A percentile compares a stretch with the other conserved stretches of the same genome.
These are phyloP conservation scores for Stichodactyla helianthus DNA, from an alignment of 64 coral and sea anemone species.

Conservation along the genomic window DNA sequence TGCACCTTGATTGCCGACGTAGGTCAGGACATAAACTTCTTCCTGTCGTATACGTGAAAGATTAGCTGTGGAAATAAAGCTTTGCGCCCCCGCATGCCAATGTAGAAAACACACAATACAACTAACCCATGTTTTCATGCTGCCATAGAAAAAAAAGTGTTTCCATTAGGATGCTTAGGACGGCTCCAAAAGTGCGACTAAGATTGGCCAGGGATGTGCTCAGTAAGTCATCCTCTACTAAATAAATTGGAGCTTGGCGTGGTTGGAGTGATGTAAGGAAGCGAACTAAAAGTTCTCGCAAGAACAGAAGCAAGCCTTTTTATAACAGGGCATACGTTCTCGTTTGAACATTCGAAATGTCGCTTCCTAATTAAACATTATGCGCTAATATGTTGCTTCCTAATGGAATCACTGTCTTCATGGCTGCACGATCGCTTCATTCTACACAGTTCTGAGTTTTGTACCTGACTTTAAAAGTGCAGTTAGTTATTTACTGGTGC, in stretches of 20 bases:
- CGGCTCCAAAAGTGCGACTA: too few relatives aligned
- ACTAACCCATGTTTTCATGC: neutral
- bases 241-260: too few relatives aligned
- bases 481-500: neutral
- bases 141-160: neutral
- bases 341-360: too few relatives aligned
- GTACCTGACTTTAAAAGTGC: neutral
- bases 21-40: constrained; percentile 46
- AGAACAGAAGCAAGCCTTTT: too few relatives aligned
- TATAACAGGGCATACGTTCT: too few relatives aligned
- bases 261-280: too few relatives aligned
- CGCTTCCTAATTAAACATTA: too few relatives aligned
- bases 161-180: neutral
- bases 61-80: neutral
- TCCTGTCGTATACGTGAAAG: constrained; percentile 11
- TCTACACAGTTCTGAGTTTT: neutral
- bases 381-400: neutral
- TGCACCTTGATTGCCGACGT: constrained; percentile 33
- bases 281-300: too few relatives aligned
- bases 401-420: neutral
- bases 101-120: neutral
- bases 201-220: too few relatives aligned
- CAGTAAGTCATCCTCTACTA: too few relatives aligned
- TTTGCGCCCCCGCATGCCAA: neutral
- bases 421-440: neutral